phyloP scores from a whole-genome alignment of 2,113 vertebrate species.

The Oreamnos americanus region DNA sequence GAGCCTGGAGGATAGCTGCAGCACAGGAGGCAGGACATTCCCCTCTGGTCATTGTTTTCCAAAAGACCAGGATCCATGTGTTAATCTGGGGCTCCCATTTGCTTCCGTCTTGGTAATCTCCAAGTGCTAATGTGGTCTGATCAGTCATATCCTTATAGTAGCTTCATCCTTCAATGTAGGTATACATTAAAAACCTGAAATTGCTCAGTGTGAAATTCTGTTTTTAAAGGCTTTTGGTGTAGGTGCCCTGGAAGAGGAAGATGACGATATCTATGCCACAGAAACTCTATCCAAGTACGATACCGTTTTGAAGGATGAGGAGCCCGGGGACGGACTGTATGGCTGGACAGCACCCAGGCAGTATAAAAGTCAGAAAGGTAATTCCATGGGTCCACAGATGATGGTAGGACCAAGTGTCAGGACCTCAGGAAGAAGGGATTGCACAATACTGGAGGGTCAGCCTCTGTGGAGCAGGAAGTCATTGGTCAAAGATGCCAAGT shows the following conservation, averaged over 20 bases:
- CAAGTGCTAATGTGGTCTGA: background rate
- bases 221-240: constrained; percentile 92
- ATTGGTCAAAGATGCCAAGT: background rate
- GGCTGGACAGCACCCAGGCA: constrained; percentile 96
- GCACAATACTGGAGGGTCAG: background rate
- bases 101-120: background rate
- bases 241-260: constrained; percentile 95
- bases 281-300: constrained; percentile 94
- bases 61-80: background rate
- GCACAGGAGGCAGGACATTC: background rate
- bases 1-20: background rate
- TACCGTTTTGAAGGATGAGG: constrained; percentile 88
- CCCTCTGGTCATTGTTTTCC: background rate
- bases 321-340: constrained; percentile 93
- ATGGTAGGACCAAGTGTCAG: rapidly evolving
- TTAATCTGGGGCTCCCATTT: background rate
- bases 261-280: constrained; percentile 93
- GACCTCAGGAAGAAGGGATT: background rate
- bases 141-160: background rate
- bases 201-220: background rate
- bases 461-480: background rate
- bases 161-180: background rate
- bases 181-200: background rate
- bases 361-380: constrained; percentile 85
- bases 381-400: background rate